Base-by-base conservation (phyloP, 2,797 vertebrate species). In the Helostoma temminkii region DNA sequence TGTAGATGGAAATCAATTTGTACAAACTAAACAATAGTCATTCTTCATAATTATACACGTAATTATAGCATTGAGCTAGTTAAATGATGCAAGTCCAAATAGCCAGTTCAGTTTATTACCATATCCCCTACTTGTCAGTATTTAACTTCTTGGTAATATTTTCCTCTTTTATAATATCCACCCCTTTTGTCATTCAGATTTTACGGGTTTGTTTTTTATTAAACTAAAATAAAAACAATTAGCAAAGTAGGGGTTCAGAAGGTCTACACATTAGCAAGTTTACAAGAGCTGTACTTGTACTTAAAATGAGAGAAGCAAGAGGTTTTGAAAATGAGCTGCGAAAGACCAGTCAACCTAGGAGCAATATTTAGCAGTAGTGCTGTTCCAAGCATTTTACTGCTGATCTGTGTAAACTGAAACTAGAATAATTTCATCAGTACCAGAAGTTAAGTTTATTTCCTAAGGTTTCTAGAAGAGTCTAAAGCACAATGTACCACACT, bases 271-370 rank as follows among this genome's bases (percentile, higher is more conserved):
- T 39, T 39, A 16, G 16, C 19, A 32, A 4, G 8, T 76, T 36
- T 21, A 25, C 4, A 52, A 72, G 41, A 74, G 64, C 37, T 49
- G n/a, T n/a, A n/a, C n/a, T 56, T 26, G 41, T 47, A 41, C 18
- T 66, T 11, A 48, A 71, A 70, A 78, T 42, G 19, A 55, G 49
- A 32, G 10, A 69, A 63, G 53, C 22, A 28, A 62, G 9, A 63
- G 4, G 45, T 61, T 42, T 53, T 39, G 42, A 63, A 71, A 69
- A 69, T 57, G 52, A 52, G 26, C 5, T 5, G 30, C 49, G 53
- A 32, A 12, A 58, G 53, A 55, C n/a, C n/a, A n/a, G n/a, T 32
- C n/a, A 36, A 49, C 46, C 43, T 49, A 67, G 30, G 4, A 70
- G 47, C 28, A 45, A 52, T 32, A 25, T 56, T 52, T 26, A 9